Conservation (phyloP, 2,888 invertebrate species). For the Pseudococcus longispinus region DNA sequence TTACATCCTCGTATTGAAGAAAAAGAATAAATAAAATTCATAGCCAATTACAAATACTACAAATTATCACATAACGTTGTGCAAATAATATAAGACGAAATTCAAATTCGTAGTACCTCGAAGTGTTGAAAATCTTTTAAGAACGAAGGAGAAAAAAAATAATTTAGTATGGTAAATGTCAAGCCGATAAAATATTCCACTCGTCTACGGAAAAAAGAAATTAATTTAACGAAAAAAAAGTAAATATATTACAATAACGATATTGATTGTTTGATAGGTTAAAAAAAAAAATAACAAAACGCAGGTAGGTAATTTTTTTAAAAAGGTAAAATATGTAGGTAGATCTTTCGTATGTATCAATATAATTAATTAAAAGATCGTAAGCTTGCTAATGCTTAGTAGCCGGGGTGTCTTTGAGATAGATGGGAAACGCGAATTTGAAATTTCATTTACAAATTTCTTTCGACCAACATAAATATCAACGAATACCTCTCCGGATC, state of each 20-base stretch:
- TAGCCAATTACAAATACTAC: conserved; percentile 41
- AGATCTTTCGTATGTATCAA: too few relatives aligned
- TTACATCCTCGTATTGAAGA: background rate
- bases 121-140: background rate
- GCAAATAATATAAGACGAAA: conserved; percentile 36
- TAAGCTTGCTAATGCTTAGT: background rate
- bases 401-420: too few relatives aligned
- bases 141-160: background rate
- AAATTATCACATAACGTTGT: conserved; percentile 51
- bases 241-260: background rate
- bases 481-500: too few relatives aligned
- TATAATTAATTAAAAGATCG: background rate
- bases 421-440: too few relatives aligned
- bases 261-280: background rate
- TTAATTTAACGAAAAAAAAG: background rate
- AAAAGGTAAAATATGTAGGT: background rate
- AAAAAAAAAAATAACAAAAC: background rate
- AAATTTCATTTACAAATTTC: too few relatives aligned
- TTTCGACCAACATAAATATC: too few relatives aligned
- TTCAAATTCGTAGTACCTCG: background rate
- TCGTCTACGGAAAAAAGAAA: background rate
- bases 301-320: background rate
- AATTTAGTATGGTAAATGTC: background rate
- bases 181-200: background rate
- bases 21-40: conserved; percentile 33